phyloP scores from a whole-genome alignment of 64 coral and sea anemone genomes.

The Pocillopora verrucosa region DNA sequence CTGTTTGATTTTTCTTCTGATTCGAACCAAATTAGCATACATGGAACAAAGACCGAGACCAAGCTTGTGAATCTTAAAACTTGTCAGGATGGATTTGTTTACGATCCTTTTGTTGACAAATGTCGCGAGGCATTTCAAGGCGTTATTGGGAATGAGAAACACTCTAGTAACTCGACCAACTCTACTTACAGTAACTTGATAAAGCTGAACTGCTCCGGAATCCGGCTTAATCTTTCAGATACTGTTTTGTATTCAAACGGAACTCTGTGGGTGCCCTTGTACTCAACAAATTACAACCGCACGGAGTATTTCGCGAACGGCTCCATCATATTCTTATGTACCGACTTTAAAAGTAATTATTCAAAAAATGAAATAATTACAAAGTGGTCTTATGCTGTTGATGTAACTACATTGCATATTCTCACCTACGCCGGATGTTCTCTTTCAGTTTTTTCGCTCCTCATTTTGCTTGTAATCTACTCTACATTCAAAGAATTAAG shows the following conservation, averaged over 20 bases:
- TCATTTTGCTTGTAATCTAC: slow-evolving; percentile 43
- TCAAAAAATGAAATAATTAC: neutral
- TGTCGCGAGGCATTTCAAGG: neutral
- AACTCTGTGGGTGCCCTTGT: neutral
- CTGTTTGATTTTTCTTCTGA: slow-evolving; percentile 3
- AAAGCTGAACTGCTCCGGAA: neutral
- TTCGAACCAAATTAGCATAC: neutral
- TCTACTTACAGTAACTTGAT: neutral
- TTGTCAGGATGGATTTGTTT: neutral
- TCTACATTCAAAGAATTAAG: slow-evolving; percentile 19
- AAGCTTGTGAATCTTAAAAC: neutral
- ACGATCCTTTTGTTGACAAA: neutral
- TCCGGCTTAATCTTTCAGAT: neutral
- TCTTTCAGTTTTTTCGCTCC: slow-evolving; percentile 35
- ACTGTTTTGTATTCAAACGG: neutral
- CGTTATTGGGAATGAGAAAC: neutral
- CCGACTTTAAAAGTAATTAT: neutral
- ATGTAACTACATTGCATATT: slow-evolving; percentile 24
- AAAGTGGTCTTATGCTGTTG: neutral
- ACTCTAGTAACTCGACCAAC: neutral
- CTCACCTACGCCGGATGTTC: slow-evolving; percentile 50
- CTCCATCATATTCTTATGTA: neutral
- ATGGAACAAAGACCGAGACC: neutral
- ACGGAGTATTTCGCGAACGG: neutral
- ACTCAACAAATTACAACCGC: neutral